Percentiles rank a stretch among this genome's conserved stretches.
Evolutionary conservation across 2,797 vertebrate genomes (phyloP).

Genomic region (Pygocentrus nattereri): DNA sequence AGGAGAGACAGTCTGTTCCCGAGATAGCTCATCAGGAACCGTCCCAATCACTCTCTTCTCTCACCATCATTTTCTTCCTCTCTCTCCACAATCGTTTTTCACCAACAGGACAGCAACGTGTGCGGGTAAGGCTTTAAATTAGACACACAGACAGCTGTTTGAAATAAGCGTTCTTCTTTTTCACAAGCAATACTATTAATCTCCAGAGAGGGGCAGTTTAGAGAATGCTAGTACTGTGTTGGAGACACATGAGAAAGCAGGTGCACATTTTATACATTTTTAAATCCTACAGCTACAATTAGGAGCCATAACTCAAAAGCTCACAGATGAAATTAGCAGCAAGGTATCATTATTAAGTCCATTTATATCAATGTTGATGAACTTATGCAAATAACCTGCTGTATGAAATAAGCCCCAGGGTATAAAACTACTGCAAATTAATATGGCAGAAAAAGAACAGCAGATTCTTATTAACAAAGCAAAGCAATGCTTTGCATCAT

Average conservation of each 20-base stretch:
- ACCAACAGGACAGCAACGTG: slow-evolving; percentile 5
- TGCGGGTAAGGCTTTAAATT: slow-evolving; percentile 28
- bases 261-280: not conserved
- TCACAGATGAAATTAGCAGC: not conserved
- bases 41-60: not conserved
- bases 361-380: slow-evolving; percentile 4
- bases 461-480: not conserved
- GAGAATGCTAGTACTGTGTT: not conserved
- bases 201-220: slow-evolving; percentile 1
- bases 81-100: not conserved
- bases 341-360: not conserved
- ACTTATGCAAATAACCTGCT: not conserved
- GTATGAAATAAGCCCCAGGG: not conserved
- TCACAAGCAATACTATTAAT: slow-evolving; percentile 25
- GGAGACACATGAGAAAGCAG: not conserved
- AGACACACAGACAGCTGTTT: slow-evolving; percentile 34
- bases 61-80: not conserved
- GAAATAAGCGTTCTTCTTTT: slow-evolving; percentile 34
- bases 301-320: not conserved
- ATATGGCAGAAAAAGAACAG: not conserved
- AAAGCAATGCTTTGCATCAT: not conserved
- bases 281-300: not conserved
- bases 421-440: not conserved
- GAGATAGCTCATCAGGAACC: not conserved
- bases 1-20: slow-evolving; percentile 2